Base-by-base conservation (phyloP, 2,888 invertebrate species). In the Chesias legatella region DNA sequence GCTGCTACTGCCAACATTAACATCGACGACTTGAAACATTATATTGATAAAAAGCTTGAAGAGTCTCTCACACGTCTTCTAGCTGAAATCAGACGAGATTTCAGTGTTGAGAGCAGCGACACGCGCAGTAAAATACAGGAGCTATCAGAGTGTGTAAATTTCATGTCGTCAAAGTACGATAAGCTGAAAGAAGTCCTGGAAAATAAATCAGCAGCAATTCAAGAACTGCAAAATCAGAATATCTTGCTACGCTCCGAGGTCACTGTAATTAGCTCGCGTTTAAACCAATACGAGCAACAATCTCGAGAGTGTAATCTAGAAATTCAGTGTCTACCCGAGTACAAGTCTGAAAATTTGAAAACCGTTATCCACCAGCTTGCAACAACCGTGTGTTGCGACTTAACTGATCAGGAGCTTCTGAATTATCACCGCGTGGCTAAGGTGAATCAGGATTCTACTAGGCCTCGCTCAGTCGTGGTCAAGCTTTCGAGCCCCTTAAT, bases 401-500 rank as follows among this genome's bases (percentile, higher is more conserved):
- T 33, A n/a, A 3, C 23, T 8, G 23, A 24, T 5, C 21, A 10
- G 4, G 13, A 33, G n/a, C 9, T 24, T 4, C n/a, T n/a, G n/a
- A n/a, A n/a, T n/a, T n/a, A n/a, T n/a, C n/a, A n/a, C n/a, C n/a
- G n/a, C n/a, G n/a, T 33, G 7, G 33, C 33, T 2, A 33, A 33
- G 10, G 7, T 33, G 1, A 33, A 25, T 8, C 23, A 24, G n/a
- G 33, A 33, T 1, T 33, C 33, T 6, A 33, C 3, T 25, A 20
- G 33, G 9, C 33, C 33, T 6, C 33, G 33, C 11, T 33, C 33
- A 2, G 25, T 33, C 4, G 11, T 33, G 5, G 33, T 33, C 1
- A 33, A 33, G 20, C 24, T 33, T 4, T 7, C 33, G 6, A 33
- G 33, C 10, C 33, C 25, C 7, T 52, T 38, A 28, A 23, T 23